Conservation (phyloP, 2,888 invertebrate genomes). For the Strigamia crassipes region DNA sequence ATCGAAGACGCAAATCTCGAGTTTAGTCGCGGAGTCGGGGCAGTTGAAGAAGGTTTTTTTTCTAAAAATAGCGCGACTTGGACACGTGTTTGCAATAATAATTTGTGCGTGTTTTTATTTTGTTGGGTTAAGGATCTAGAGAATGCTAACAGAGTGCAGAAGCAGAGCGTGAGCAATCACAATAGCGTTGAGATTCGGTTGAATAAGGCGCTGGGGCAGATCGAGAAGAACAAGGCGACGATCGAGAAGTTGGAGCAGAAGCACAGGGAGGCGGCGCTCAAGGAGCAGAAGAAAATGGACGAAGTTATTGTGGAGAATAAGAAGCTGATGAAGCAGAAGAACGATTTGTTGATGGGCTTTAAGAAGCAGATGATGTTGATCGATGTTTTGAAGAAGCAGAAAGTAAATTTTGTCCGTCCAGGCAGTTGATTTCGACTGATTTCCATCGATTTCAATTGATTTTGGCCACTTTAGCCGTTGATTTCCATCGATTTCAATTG, state of each 20-base stretch:
- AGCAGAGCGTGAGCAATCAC: slow-evolving; percentile 59
- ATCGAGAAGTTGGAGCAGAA: slow-evolving; percentile 56
- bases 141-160: slow-evolving; percentile 61
- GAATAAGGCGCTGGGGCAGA: slow-evolving; percentile 63
- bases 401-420: slow-evolving; percentile 54
- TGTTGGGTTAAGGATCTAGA: slow-evolving; percentile 66
- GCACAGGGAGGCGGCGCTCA: background rate
- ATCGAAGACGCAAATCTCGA: slow-evolving; percentile 54
- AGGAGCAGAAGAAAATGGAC: slow-evolving; percentile 58
- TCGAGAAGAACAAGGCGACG: slow-evolving; percentile 60
- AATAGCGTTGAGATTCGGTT: slow-evolving; percentile 62
- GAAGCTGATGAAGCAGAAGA: slow-evolving; percentile 60
- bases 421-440: too few species aligned
- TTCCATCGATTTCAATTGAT: too few species aligned
- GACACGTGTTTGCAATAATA: too few species aligned
- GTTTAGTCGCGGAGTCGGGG: background rate
- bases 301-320: slow-evolving; percentile 58
- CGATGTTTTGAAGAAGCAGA: slow-evolving; percentile 60
- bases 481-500: too few species aligned
- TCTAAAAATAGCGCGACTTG: background rate
- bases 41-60: background rate
- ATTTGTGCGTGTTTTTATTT: too few species aligned
- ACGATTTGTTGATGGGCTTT: slow-evolving; percentile 60
- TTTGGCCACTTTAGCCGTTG: too few species aligned
- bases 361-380: slow-evolving; percentile 61